Evolutionary conservation across 2,888 invertebrate species (phyloP).

Genomic region (Ariolimax columbianus): DNA sequence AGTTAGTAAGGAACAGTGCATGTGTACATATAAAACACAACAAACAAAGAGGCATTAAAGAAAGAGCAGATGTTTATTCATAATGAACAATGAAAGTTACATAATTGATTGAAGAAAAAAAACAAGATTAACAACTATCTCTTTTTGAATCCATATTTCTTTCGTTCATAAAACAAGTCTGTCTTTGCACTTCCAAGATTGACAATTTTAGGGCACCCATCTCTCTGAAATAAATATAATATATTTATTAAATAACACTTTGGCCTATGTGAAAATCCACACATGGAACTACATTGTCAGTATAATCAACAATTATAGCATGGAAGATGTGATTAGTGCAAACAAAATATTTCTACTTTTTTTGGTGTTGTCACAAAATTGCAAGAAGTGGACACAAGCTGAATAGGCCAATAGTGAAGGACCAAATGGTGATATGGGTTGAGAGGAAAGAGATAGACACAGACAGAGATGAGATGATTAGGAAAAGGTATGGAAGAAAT

Average conservation of each 20-base stretch:
- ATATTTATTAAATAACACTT: neutral
- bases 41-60: neutral
- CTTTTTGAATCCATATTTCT: slow-evolving; percentile 99
- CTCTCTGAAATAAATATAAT: slow-evolving; percentile 85
- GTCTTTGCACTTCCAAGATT: slow-evolving; percentile 99
- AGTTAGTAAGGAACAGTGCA: too few relatives aligned
- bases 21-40: neutral
- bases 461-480: too few relatives aligned
- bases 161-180: slow-evolving; percentile 98
- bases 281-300: too few relatives aligned
- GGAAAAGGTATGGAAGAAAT: too few relatives aligned
- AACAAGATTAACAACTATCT: slow-evolving; percentile 66
- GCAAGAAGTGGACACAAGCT: too few relatives aligned
- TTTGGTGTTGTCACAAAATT: too few relatives aligned
- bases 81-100: slow-evolving; percentile 5
- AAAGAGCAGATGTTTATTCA: neutral
- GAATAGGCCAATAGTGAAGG: too few relatives aligned
- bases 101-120: slow-evolving; percentile 1
- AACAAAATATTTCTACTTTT: too few relatives aligned
- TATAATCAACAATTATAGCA: too few relatives aligned
- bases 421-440: too few relatives aligned
- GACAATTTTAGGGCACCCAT: slow-evolving; percentile 99
- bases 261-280: neutral
- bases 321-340: too few relatives aligned
- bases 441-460: too few relatives aligned